Evolutionary conservation across 1,140 invertebrate genomes (phyloP).

Genomic region (Apis dorsata): DNA sequence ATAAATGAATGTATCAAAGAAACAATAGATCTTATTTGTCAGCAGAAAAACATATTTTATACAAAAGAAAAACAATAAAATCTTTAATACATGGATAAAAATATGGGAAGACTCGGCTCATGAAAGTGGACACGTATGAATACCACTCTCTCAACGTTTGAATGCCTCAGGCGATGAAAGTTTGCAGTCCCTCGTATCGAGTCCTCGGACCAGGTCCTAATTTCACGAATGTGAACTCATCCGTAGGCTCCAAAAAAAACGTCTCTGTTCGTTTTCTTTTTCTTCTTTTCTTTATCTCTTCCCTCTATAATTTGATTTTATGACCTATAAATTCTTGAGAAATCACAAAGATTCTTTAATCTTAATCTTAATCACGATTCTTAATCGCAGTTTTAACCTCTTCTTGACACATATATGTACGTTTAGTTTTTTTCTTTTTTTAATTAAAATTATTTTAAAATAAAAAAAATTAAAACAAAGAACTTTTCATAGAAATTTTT

Average conservation of each 20-base stretch:
- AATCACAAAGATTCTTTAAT: no score
- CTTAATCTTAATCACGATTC: no score
- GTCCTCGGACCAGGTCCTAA: conserved; percentile 51
- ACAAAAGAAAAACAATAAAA: not conserved
- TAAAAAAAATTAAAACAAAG: no score
- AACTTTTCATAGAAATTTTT: no score
- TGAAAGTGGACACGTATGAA: conserved; percentile 60
- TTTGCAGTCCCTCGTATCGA: conserved; percentile 45
- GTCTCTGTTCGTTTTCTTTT: not conserved
- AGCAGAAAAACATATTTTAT: not conserved
- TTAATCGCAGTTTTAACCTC: no score
- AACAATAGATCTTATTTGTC: no score
- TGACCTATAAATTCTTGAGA: not conserved
- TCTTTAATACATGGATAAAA: not conserved
- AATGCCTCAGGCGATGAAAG: conserved; percentile 65
- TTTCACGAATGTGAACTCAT: conserved; percentile 58
- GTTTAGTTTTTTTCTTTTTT: no score
- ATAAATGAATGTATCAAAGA: no score
- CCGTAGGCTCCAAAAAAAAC: conserved; percentile 44
- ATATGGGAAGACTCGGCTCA: conserved; percentile 38
- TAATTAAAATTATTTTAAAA: no score
- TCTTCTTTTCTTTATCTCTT: not conserved
- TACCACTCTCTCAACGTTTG: conserved; percentile 49
- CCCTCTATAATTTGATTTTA: not conserved
- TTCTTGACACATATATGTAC: no score